Evolutionary conservation across 2,113 vertebrate species (phyloP).

Genomic region (Mastomys coucha): DNA sequence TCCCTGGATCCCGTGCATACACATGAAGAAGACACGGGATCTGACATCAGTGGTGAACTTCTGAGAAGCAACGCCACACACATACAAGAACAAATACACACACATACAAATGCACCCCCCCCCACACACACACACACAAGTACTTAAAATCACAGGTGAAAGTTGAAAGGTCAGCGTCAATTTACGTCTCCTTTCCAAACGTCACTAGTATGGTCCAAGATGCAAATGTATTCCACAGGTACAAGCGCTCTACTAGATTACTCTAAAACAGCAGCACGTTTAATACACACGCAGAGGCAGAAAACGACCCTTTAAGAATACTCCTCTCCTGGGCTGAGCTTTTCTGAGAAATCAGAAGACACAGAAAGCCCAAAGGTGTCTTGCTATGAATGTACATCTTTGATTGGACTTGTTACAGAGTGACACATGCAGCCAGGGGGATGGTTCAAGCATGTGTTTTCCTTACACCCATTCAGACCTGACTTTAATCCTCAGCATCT

Average conservation of each 20-base stretch:
- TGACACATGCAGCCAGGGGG: background rate
- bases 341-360: background rate
- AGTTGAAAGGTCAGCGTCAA: background rate
- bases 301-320: background rate
- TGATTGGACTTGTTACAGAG: background rate
- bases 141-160: too few species aligned
- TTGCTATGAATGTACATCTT: background rate
- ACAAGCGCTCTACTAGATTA: background rate
- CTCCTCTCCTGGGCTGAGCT: background rate
- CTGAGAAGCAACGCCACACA: background rate
- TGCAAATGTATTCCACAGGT: background rate
- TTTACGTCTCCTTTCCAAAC: background rate
- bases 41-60: background rate
- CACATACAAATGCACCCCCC: too few species aligned
- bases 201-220: background rate
- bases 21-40: background rate
- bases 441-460: background rate
- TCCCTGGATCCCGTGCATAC: background rate
- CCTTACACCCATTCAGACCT: too few species aligned
- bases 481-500: background rate
- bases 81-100: background rate
- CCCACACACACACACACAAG: too few species aligned
- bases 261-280: background rate
- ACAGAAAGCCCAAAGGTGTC: accelerated
- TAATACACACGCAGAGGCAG: background rate